Percentiles rank a stretch among this genome's conserved stretches.
Conservation (phyloP, 2,888 invertebrate genomes). For the Pterobdella sp. region DNA sequence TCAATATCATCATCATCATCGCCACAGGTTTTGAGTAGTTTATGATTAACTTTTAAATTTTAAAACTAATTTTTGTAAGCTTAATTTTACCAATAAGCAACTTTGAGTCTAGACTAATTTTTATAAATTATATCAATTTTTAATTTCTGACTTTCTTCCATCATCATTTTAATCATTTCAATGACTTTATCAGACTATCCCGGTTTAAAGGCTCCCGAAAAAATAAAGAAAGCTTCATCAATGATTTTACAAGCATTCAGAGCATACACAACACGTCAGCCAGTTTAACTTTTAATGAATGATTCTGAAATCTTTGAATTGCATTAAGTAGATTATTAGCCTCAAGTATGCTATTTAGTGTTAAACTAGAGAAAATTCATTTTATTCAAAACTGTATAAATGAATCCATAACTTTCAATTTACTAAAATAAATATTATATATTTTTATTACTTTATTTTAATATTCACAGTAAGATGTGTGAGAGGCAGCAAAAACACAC, state of each 20-base stretch:
- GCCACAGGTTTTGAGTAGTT: constrained; percentile 11
- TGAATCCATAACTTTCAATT: no score
- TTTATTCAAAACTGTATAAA: no score
- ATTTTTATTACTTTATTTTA: no score
- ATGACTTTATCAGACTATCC: constrained; percentile 30
- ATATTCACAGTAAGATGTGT: not conserved
- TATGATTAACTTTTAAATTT: not conserved
- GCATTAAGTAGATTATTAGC: no score
- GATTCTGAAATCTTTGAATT: no score
- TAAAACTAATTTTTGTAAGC: not conserved
- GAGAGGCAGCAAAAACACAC: constrained; percentile 22
- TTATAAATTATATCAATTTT: not conserved
- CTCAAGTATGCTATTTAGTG: no score
- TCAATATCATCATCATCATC: constrained; percentile 24
- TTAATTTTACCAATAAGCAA: not conserved
- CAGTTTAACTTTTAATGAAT: not conserved
- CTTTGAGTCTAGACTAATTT: no score
- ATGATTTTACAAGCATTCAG: constrained; percentile 29
- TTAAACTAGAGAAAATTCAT: no score
- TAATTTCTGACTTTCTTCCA: not conserved
- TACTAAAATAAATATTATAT: no score
- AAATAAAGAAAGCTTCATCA: constrained; percentile 24
- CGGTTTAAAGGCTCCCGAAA: constrained; percentile 23
- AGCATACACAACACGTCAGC: constrained; percentile 34
- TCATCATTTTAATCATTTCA: not conserved